phyloP scores from a whole-genome alignment of 2,113 vertebrate species.

The Actinemys pallida region DNA sequence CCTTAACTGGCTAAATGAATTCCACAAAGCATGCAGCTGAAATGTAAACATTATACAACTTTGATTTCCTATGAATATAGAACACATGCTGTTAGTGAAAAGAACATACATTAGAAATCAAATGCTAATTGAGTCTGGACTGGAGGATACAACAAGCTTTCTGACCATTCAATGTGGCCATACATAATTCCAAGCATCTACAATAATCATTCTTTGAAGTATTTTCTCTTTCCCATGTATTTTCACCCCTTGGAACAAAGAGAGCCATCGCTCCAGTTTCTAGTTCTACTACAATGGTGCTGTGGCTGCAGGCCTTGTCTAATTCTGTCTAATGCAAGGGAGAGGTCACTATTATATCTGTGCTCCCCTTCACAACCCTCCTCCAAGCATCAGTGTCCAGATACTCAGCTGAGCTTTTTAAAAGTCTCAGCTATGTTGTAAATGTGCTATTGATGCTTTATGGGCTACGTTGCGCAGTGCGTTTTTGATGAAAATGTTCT shows the following conservation, averaged over 20 bases:
- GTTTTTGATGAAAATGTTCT: not conserved
- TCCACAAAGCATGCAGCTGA: slow-evolving; percentile 35
- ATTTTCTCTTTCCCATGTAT: not conserved
- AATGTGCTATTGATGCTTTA: not conserved
- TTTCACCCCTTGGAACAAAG: not conserved
- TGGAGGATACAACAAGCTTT: slow-evolving; percentile 30
- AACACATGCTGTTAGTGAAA: slow-evolving; percentile 69
- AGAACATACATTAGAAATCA: slow-evolving; percentile 63
- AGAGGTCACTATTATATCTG: not conserved
- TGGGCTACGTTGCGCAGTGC: not conserved
- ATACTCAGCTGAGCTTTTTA: not conserved
- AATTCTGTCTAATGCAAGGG: not conserved
- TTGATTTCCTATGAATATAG: slow-evolving; percentile 69
- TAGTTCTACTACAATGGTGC: not conserved
- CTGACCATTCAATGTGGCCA: not conserved
- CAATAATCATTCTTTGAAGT: not conserved
- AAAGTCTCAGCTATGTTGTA: not conserved
- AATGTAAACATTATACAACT: slow-evolving; percentile 62
- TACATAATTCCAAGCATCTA: slow-evolving; percentile 26
- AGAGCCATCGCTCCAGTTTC: not conserved
- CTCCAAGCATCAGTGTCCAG: not conserved
- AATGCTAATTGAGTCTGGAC: slow-evolving; percentile 58
- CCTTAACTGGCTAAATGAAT: slow-evolving; percentile 45
- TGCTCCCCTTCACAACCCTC: not conserved
- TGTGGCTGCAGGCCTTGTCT: not conserved